phyloP scores from a whole-genome alignment of 1,140 invertebrate genomes.

The Leptopilina clavipes region DNA sequence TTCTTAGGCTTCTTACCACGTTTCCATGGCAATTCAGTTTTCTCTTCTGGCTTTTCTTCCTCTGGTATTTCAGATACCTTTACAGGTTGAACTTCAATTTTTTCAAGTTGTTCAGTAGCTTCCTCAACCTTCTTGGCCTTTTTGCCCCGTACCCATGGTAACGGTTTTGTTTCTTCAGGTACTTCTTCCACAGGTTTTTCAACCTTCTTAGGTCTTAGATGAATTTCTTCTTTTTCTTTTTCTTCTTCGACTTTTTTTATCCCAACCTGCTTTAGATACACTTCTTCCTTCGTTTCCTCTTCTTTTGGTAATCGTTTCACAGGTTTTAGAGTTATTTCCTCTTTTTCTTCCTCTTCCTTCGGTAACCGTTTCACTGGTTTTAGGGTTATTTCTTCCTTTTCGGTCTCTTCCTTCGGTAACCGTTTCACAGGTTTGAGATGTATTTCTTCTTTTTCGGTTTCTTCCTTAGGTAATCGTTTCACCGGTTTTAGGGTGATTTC shows the following conservation, averaged over 20 bases:
- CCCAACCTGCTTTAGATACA: not conserved
- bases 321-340: slow-evolving; percentile 58
- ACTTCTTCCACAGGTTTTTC: slow-evolving; percentile 45
- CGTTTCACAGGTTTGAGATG: slow-evolving; percentile 66
- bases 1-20: slow-evolving; percentile 61
- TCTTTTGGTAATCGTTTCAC: slow-evolving; percentile 49
- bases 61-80: not conserved
- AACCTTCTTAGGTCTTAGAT: slow-evolving; percentile 57
- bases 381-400: slow-evolving; percentile 54
- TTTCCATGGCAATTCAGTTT: slow-evolving; percentile 59
- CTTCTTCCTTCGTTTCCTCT: slow-evolving; percentile 41
- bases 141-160: slow-evolving; percentile 56
- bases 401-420: slow-evolving; percentile 42
- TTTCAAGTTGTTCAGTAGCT: slow-evolving; percentile 56
- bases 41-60: slow-evolving; percentile 45
- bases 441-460: slow-evolving; percentile 61
- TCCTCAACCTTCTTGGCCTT: slow-evolving; percentile 38
- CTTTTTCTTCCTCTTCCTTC: slow-evolving; percentile 63
- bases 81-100: not conserved
- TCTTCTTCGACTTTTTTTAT: slow-evolving; percentile 41
- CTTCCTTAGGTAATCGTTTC: slow-evolving; percentile 36
- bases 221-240: slow-evolving; percentile 37
- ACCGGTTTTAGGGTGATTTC: slow-evolving; percentile 58
- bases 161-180: not conserved
- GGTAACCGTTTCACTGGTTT: slow-evolving; percentile 48